Evolutionary conservation across 2,888 invertebrate genomes (phyloP).

Genomic region (Micoletzkya japonica): DNA sequence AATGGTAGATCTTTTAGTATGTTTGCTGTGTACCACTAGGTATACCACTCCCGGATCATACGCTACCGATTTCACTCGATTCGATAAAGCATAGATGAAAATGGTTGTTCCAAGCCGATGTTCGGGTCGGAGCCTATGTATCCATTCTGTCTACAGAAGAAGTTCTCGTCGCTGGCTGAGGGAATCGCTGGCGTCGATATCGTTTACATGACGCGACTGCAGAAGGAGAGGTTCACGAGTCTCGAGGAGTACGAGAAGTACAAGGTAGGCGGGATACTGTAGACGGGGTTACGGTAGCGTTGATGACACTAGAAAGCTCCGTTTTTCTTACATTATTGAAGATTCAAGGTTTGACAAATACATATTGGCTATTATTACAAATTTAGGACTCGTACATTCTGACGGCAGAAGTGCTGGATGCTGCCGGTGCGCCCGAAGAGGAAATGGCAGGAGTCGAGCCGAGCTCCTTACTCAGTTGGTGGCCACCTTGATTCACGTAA

Average conservation of each 20-base stretch:
- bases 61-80: too few relatives aligned
- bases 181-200: conserved; percentile 92
- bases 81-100: too few relatives aligned
- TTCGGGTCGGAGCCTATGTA: too few relatives aligned
- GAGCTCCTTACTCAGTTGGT: not conserved
- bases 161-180: conserved; percentile 73
- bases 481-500: too few relatives aligned
- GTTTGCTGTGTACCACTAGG: too few relatives aligned
- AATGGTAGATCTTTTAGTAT: too few relatives aligned
- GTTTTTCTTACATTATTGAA: too few relatives aligned
- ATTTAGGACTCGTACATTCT: conserved; percentile 79
- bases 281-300: not conserved
- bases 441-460: conserved; percentile 31
- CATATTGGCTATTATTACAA: not conserved
- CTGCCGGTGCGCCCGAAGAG: conserved; percentile 31
- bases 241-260: conserved; percentile 85
- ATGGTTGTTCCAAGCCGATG: too few relatives aligned
- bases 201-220: conserved; percentile 96
- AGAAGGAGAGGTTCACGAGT: conserved; percentile 84
- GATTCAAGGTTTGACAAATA: not conserved
- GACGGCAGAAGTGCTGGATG: conserved; percentile 89
- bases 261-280: conserved; percentile 47
- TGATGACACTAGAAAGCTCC: not conserved
- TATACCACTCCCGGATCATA: too few relatives aligned
- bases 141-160: conserved; percentile 36